These are phyloP conservation scores for Rynchops niger DNA, from an alignment of 2,113 vertebrate species.

Conservation along the genomic window DNA sequence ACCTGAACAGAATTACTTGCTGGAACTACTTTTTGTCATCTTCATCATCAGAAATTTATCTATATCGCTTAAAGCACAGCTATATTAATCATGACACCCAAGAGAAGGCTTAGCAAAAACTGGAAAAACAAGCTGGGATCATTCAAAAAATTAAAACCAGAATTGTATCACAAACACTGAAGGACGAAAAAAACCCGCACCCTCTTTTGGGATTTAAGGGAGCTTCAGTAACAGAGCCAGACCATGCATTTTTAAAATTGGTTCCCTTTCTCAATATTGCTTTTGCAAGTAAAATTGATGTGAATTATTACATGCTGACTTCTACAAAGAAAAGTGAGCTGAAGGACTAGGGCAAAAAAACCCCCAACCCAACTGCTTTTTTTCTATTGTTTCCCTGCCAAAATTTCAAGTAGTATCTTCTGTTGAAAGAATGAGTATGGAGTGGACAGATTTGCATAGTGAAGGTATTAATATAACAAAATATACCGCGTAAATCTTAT, in stretches of 20 bases:
- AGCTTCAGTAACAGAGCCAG: conserved; percentile 10
- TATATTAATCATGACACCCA: background rate
- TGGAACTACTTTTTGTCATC: background rate
- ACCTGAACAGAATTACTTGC: background rate
- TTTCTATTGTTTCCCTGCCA: background rate
- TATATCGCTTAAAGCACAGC: background rate
- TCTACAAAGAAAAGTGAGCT: conserved; percentile 38
- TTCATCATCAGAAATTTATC: conserved; percentile 2
- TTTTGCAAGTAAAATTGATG: conserved; percentile 66
- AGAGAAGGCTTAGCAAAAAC: background rate
- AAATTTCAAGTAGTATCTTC: conserved; percentile 9
- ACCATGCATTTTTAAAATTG: conserved; percentile 43
- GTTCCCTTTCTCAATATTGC: conserved; percentile 48
- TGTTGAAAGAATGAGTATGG: conserved; percentile 10
- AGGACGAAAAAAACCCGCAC: background rate
- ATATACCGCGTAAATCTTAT: conserved; percentile 2
- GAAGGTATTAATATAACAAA: conserved; percentile 33
- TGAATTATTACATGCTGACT: conserved; percentile 67
- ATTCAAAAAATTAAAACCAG: background rate
- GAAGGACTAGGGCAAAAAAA: background rate
- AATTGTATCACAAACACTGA: conserved; percentile 9
- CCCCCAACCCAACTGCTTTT: background rate
- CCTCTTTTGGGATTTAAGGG: background rate
- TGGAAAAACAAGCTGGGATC: background rate
- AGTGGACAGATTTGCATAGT: background rate